Conservation (phyloP, 2,113 vertebrate species). For the Corythornis cristatus region DNA sequence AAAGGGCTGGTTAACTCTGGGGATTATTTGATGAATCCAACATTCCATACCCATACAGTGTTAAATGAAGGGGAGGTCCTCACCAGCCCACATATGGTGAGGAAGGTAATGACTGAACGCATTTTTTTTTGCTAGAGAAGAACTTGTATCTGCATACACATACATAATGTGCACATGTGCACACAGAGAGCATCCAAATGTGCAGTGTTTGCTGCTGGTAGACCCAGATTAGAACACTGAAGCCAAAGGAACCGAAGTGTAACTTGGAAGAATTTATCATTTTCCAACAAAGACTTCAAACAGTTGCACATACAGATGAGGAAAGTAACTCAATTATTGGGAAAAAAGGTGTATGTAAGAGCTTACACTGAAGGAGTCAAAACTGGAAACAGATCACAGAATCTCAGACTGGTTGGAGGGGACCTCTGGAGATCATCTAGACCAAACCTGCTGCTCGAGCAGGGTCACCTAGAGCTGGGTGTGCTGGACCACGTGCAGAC, state of each 20-base stretch:
- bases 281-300: not conserved
- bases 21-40: not conserved
- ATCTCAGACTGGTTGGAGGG: not conserved
- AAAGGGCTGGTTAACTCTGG: not conserved
- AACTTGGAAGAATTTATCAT: not conserved
- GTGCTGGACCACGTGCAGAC: rapidly evolving
- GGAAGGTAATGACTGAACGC: not conserved
- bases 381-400: not conserved
- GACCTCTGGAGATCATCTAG: not conserved
- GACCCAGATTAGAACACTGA: not conserved
- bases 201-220: not conserved
- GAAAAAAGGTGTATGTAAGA: not conserved
- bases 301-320: not conserved
- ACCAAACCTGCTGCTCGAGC: not conserved
- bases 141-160: rapidly evolving
- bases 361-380: not conserved
- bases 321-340: not conserved
- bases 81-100: not conserved
- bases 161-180: not conserved
- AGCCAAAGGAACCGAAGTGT: not conserved
- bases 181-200: not conserved
- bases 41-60: not conserved
- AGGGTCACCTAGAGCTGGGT: not conserved
- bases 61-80: not conserved
- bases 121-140: not conserved